phyloP scores from a whole-genome alignment of 30 jellyfish, hydroid and myxozoan genomes.

The Rhopilema esculentum region DNA sequence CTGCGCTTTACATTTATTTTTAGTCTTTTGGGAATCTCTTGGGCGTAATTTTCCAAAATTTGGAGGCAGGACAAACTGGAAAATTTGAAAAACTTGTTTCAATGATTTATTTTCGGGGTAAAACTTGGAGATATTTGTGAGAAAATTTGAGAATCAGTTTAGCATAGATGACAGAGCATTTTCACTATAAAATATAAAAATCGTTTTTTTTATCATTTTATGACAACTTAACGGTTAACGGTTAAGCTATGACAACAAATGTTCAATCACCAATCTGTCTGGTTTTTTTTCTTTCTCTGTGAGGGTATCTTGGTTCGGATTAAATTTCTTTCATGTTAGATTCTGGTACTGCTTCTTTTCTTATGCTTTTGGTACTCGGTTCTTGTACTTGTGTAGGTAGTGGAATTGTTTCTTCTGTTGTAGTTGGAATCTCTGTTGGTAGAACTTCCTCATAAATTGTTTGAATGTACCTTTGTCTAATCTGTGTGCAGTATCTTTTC shows the following conservation, averaged over 20 bases:
- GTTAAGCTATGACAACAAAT: slow-evolving; percentile 25
- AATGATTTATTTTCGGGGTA: too few species aligned
- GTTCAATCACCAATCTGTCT: slow-evolving; percentile 36
- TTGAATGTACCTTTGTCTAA: not conserved
- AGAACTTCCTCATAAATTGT: not conserved
- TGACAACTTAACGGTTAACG: too few species aligned
- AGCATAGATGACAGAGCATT: too few species aligned
- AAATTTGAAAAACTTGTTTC: too few species aligned
- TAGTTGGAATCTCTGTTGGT: slow-evolving; percentile 6
- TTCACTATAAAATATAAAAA: too few species aligned
- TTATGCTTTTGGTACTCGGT: slow-evolving; percentile 12
- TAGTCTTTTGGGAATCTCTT: too few species aligned
- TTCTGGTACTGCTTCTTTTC: slow-evolving; percentile 29
- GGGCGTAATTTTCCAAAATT: too few species aligned
- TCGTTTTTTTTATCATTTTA: too few species aligned
- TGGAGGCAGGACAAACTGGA: too few species aligned
- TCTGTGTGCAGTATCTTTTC: slow-evolving; percentile 4
- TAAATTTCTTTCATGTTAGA: slow-evolving; percentile 30
- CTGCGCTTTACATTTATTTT: too few species aligned
- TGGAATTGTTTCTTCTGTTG: slow-evolving; percentile 3
- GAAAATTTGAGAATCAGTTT: too few species aligned
- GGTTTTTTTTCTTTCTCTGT: slow-evolving; percentile 40
- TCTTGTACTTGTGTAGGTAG: not conserved
- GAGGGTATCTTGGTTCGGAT: slow-evolving; percentile 51
- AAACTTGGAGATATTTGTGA: too few species aligned